Evolutionary conservation across 2,113 vertebrate genomes (phyloP).

Genomic region (Acinonyx jubatus): DNA sequence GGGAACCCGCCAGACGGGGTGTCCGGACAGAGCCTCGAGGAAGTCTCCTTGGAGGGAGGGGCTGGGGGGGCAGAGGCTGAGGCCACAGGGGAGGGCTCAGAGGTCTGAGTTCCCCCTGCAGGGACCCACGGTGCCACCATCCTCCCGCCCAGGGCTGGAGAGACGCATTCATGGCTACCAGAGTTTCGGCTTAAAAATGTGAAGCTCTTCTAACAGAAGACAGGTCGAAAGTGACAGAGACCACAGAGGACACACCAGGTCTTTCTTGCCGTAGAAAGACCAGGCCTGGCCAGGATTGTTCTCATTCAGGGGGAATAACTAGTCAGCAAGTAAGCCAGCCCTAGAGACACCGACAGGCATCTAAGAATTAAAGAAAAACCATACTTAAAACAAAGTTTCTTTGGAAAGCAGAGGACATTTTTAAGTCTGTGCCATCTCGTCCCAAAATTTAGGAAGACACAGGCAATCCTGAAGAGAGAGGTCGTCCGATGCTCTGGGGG

Average conservation of each 20-base stretch:
- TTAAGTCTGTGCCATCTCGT: neutral
- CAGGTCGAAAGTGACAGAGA: neutral
- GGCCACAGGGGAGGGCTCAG: neutral
- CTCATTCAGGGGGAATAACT: accelerated
- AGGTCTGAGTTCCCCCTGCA: neutral
- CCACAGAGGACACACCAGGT: neutral
- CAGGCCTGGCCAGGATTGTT: neutral
- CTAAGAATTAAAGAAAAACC: neutral
- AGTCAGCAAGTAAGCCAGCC: accelerated
- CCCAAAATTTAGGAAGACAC: neutral
- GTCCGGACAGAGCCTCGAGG: accelerated
- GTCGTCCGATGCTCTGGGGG: too few species aligned
- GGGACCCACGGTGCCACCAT: neutral
- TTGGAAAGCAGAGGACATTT: neutral
- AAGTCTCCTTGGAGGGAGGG: neutral
- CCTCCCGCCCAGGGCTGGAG: neutral
- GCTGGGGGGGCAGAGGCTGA: neutral
- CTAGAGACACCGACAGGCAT: too few species aligned
- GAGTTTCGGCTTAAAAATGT: too few species aligned
- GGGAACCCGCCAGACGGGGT: neutral
- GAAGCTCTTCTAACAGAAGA: too few species aligned
- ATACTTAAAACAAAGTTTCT: too few species aligned
- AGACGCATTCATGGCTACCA: neutral
- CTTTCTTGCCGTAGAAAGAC: neutral
- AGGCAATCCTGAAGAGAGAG: neutral